phyloP scores from a whole-genome alignment of 1,140 invertebrate species.

The Temnothorax nylanderi region DNA sequence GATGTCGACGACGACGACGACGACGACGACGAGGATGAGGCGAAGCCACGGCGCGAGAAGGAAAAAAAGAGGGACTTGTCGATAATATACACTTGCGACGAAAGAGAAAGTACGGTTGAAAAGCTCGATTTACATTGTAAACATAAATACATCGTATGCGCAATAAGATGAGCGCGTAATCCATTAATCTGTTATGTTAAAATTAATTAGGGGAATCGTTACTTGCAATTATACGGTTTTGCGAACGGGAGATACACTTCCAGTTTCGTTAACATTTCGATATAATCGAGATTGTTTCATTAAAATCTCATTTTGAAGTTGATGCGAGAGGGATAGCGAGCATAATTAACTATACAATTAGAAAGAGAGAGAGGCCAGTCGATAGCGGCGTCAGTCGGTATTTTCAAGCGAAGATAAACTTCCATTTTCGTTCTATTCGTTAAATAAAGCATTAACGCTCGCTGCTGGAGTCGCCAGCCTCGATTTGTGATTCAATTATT shows the following conservation, averaged over 20 bases:
- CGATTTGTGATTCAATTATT: conserved; percentile 27
- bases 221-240: conserved; percentile 27
- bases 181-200: not conserved
- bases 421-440: conserved; percentile 29
- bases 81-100: conserved; percentile 36
- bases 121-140: conserved; percentile 18
- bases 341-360: conserved; percentile 41
- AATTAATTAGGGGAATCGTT: conserved; percentile 11
- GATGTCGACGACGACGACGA: not conserved
- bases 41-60: not conserved
- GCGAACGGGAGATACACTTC: conserved; percentile 20
- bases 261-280: conserved; percentile 24
- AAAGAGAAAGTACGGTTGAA: conserved; percentile 25
- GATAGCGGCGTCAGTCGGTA: conserved; percentile 11
- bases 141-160: not conserved
- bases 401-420: conserved; percentile 38
- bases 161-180: not conserved
- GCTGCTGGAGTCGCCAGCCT: not conserved
- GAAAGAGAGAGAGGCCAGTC: not conserved
- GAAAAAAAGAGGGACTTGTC: not conserved
- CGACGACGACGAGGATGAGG: conserved; percentile 21
- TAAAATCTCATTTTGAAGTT: conserved; percentile 39
- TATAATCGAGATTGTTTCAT: conserved; percentile 38
- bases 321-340: not conserved
- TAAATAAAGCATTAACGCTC: conserved; percentile 23